Conservation (phyloP, 64 coral and sea anemone species). For the Orbicella faveolata region DNA sequence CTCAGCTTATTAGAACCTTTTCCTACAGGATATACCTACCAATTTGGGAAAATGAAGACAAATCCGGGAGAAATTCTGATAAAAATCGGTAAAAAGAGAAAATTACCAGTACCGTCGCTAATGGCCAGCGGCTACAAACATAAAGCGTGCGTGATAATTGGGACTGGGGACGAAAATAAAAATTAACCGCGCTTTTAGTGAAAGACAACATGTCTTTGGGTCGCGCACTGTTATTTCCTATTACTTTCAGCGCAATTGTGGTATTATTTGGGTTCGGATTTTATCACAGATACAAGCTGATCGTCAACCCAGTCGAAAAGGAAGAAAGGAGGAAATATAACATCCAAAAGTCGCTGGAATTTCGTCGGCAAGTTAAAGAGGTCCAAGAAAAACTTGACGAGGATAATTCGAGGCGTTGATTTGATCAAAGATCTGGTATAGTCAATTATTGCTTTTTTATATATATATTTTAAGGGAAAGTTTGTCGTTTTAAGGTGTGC, state of each 20-base stretch:
- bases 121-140: neutral
- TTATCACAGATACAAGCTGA: constrained; percentile 81
- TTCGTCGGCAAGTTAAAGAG: constrained; percentile 63
- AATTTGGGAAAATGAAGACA: no score
- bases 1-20: no score
- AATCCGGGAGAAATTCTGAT: no score
- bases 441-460: neutral
- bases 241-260: constrained; percentile 77
- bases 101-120: neutral
- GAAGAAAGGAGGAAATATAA: constrained; percentile 64
- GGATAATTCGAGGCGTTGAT: constrained; percentile 40
- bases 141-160: neutral
- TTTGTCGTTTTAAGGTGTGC: neutral
- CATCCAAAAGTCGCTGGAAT: constrained; percentile 71
- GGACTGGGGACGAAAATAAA: no score
- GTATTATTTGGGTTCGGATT: constrained; percentile 80
- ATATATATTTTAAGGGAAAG: neutral
- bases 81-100: neutral
- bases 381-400: constrained; percentile 63
- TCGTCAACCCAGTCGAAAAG: constrained; percentile 67
- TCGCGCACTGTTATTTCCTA: constrained; percentile 66
- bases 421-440: no score
- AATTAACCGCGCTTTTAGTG: neutral
- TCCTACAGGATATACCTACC: no score
- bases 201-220: constrained; percentile 26